A percentile compares a stretch with the other conserved stretches of the same genome.
These are phyloP conservation scores for Patella vulgata DNA, from an alignment of 1,140 invertebrate genomes.

Conservation along the genomic window DNA sequence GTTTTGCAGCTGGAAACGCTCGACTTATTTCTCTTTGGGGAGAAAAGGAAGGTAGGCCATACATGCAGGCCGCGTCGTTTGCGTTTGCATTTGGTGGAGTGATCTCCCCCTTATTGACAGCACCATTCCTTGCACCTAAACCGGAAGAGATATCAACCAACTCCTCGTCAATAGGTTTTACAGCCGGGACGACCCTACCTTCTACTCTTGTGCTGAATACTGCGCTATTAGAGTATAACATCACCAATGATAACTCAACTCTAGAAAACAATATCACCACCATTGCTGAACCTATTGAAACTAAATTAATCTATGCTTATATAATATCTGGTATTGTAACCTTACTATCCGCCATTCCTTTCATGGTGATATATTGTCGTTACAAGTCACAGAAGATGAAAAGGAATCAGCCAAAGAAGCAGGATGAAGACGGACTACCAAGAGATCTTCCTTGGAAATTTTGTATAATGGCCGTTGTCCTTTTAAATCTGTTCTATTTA, in stretches of 20 bases:
- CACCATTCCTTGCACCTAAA: conserved; percentile 39
- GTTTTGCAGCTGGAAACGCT: conserved; percentile 47
- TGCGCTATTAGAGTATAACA: too few species aligned
- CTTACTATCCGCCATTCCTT: conserved; percentile 25
- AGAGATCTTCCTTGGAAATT: conserved; percentile 13
- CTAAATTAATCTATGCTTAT: conserved; percentile 31
- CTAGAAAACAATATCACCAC: neutral
- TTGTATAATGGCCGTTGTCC: conserved; percentile 25
- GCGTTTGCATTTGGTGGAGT: conserved; percentile 44
- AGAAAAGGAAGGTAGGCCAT: conserved; percentile 21
- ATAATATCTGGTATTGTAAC: conserved; percentile 25
- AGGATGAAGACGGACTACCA: neutral
- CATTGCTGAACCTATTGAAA: neutral
- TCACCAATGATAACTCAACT: neutral
- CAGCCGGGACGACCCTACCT: neutral
- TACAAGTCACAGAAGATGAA: neutral
- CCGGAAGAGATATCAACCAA: conserved; percentile 1
- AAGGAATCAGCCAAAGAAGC: neutral
- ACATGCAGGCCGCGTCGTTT: conserved; percentile 46
- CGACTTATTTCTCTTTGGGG: conserved; percentile 42
- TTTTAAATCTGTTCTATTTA: conserved; percentile 28
- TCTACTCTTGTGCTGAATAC: too few species aligned
- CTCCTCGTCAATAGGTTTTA: neutral
- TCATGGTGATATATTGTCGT: conserved; percentile 24
- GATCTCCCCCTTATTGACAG: conserved; percentile 40